These are phyloP conservation scores for Tragelaphus imberbis DNA, from an alignment of 2,113 vertebrate species.

Conservation along the genomic window DNA sequence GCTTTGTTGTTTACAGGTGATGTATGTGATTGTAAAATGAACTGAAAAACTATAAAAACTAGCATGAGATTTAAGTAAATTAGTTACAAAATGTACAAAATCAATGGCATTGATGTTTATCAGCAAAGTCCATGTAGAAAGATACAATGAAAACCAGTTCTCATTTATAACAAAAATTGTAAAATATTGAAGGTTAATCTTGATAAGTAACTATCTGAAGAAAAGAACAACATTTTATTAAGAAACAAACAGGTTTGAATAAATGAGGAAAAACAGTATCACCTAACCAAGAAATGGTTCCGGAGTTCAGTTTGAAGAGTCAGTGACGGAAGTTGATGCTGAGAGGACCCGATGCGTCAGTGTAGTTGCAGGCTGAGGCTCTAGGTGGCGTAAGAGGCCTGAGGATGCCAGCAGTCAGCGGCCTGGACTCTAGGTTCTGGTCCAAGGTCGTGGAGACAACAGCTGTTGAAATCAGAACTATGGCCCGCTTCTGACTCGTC, in stretches of 20 bases:
- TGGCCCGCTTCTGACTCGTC: fast-evolving
- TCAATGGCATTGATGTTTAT: neutral
- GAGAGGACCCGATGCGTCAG: neutral
- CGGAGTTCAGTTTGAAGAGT: neutral
- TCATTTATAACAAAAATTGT: neutral
- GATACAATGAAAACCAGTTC: neutral
- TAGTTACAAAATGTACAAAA: neutral
- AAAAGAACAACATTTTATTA: neutral
- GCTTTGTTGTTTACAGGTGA: neutral
- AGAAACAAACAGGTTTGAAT: neutral
- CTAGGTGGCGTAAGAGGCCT: neutral
- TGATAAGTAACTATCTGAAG: neutral
- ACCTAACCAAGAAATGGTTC: neutral
- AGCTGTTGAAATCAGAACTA: neutral
- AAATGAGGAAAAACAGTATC: neutral
- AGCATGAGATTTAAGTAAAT: neutral
- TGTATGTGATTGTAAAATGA: neutral
- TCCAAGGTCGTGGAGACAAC: fast-evolving
- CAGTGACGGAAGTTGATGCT: neutral
- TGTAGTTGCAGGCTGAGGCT: neutral
- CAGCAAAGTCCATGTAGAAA: neutral
- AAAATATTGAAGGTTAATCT: neutral
- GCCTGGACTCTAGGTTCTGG: neutral
- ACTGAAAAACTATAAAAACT: neutral
- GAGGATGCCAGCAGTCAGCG: fast-evolving